A percentile compares a stretch with the other conserved stretches of the same genome.
Conservation (phyloP, 2,113 vertebrate species). For the Dromas ardeola region DNA sequence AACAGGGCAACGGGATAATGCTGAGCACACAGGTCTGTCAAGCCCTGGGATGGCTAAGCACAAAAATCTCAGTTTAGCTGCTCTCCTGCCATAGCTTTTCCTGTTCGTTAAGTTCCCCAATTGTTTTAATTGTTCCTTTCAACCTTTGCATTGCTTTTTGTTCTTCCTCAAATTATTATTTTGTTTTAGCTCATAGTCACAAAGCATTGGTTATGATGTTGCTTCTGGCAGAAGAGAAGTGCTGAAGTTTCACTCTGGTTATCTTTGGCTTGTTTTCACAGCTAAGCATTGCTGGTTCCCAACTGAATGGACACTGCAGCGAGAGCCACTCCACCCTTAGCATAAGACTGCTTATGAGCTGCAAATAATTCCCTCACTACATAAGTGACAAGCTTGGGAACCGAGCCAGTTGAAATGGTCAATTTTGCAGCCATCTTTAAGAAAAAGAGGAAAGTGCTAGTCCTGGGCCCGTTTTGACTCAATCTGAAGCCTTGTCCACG, state of each 20-base stretch:
- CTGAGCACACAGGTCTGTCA: neutral
- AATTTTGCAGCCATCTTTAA: neutral
- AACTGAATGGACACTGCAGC: neutral
- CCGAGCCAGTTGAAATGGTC: neutral
- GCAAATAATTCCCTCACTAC: neutral
- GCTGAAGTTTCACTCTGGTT: constrained; percentile 26
- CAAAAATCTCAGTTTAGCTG: neutral
- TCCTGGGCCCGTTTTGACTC: neutral
- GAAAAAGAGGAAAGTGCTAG: neutral
- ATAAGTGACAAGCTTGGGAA: neutral
- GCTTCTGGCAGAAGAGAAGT: constrained; percentile 34
- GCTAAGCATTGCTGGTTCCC: neutral
- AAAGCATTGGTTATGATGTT: neutral
- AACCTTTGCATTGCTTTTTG: neutral
- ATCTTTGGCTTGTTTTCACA: constrained; percentile 40
- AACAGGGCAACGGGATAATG: neutral
- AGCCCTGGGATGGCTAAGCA: neutral
- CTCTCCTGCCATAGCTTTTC: constrained; percentile 17
- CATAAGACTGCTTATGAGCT: neutral
- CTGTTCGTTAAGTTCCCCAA: constrained; percentile 29
- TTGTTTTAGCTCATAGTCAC: constrained; percentile 10
- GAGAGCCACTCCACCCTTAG: neutral
- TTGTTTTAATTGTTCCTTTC: constrained; percentile 58
- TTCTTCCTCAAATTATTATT: constrained; percentile 57
- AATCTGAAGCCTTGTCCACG: neutral